These are phyloP conservation scores for Irena cyanogastra DNA, from an alignment of 2,113 vertebrate species.

Conservation along the genomic window DNA sequence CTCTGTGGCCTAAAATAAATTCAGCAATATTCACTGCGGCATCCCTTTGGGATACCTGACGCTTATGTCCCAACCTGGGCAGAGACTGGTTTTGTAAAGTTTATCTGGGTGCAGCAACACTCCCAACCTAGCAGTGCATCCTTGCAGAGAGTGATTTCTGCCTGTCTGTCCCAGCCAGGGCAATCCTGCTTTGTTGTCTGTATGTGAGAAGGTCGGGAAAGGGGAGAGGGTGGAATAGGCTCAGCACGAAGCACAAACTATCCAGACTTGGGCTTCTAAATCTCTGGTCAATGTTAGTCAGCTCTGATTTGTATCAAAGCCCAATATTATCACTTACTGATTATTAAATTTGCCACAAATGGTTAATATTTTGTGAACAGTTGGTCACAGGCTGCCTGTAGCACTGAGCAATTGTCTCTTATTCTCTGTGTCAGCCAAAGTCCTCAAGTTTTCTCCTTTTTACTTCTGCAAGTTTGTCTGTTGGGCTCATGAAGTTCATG, in stretches of 20 bases:
- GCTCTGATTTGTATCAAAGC: background rate
- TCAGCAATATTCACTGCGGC: background rate
- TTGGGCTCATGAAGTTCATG: background rate
- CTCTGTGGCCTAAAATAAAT: conserved; percentile 27
- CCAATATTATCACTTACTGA: background rate
- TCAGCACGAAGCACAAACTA: background rate
- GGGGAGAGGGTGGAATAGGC: background rate
- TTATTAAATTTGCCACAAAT: background rate
- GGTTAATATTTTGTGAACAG: background rate
- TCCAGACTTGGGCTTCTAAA: background rate
- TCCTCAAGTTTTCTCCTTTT: background rate
- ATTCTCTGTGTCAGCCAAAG: background rate
- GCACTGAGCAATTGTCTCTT: background rate
- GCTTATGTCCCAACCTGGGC: background rate
- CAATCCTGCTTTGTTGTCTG: background rate
- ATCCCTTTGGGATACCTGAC: background rate
- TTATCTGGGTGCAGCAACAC: background rate
- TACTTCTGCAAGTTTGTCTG: background rate
- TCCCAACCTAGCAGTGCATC: background rate
- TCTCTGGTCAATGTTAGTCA: background rate
- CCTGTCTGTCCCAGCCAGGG: background rate
- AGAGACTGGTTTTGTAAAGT: background rate
- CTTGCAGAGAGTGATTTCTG: background rate
- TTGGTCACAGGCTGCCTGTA: background rate
- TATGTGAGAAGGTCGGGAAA: background rate